phyloP scores from a whole-genome alignment of 2,113 vertebrate genomes.

The Pterocles burchelli region DNA sequence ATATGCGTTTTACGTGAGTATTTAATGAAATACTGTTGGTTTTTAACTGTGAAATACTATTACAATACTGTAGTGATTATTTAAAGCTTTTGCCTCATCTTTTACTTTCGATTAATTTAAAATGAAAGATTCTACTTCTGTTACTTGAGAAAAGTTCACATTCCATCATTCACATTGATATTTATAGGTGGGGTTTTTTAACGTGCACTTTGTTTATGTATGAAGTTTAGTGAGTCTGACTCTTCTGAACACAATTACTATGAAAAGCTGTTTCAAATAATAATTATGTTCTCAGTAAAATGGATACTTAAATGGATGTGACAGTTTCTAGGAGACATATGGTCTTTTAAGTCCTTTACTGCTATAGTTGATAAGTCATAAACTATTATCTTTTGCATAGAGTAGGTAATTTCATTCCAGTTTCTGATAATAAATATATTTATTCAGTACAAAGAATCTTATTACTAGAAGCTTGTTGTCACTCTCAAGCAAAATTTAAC shows the following conservation, averaged over 20 bases:
- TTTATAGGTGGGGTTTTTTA: not conserved
- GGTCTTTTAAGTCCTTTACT: not conserved
- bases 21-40: not conserved
- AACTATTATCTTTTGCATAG: not conserved
- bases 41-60: not conserved
- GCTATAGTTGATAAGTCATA: accelerated
- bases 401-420: not conserved
- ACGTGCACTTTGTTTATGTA: not conserved
- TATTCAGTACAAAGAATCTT: not conserved
- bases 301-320: not conserved
- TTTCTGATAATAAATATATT: not conserved
- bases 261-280: not conserved
- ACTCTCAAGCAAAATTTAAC: not conserved
- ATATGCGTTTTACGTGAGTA: not conserved
- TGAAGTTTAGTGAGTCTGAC: not conserved
- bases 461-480: not conserved
- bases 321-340: not conserved
- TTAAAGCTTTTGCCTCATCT: not conserved
- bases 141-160: not conserved
- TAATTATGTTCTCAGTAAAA: not conserved
- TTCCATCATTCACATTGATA: not conserved
- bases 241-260: not conserved
- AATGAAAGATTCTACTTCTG: not conserved
- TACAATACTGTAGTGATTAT: not conserved
- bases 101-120: not conserved